Conservation (phyloP, 2,888 invertebrate species). For the Phyllotreta cruciferae region DNA sequence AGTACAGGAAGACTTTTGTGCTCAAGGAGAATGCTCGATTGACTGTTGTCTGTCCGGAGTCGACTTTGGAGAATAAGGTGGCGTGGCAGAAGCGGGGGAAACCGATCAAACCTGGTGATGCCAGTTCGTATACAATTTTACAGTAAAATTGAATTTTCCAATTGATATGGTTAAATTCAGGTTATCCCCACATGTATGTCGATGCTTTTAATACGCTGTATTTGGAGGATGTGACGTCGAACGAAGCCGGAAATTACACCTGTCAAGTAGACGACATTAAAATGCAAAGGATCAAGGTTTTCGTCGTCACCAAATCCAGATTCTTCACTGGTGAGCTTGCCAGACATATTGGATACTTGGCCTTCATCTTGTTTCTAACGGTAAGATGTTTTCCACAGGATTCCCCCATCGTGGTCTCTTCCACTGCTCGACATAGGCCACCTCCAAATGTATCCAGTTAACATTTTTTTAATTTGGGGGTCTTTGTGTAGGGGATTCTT, state of each 20-base stretch:
- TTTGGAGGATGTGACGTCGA: constrained; percentile 65
- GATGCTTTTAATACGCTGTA: constrained; percentile 67
- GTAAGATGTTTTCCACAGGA: constrained; percentile 49
- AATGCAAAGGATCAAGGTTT: constrained; percentile 64
- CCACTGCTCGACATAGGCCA: neutral
- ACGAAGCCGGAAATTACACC: constrained; percentile 74
- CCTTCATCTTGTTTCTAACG: constrained; percentile 65
- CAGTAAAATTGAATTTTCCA: neutral
- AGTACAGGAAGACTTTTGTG: constrained; percentile 62
- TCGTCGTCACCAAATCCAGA: constrained; percentile 62
- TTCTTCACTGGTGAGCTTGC: constrained; percentile 65
- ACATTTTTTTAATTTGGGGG: no score
- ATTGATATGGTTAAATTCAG: constrained; percentile 15
- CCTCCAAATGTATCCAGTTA: neutral
- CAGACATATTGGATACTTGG: constrained; percentile 66
- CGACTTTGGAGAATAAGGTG: constrained; percentile 61
- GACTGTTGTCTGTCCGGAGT: constrained; percentile 65
- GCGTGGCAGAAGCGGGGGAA: constrained; percentile 66
- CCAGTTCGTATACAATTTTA: constrained; percentile 25
- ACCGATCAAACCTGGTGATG: constrained; percentile 59
- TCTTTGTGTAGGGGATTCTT: neutral
- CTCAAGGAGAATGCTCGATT: constrained; percentile 65
- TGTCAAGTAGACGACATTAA: constrained; percentile 70
- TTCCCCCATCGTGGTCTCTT: neutral
- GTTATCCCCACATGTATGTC: constrained; percentile 57